Base-by-base conservation (phyloP, 2,888 invertebrate species). In the Nezara viridula region DNA sequence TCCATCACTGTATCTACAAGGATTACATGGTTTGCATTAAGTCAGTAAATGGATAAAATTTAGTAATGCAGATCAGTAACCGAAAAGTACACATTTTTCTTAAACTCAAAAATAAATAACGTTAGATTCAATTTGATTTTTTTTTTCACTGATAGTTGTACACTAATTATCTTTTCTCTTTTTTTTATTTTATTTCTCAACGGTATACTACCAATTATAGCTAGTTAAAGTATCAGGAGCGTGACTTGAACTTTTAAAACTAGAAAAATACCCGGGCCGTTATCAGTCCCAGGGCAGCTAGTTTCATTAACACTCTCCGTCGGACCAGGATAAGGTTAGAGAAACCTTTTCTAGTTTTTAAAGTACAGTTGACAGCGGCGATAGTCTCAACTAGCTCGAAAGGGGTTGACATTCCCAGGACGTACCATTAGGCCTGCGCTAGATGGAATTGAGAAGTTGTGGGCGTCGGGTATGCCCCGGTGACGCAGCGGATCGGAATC, bases 401-500 rank as follows among this genome's bases (percentile, higher is more conserved):
- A 5, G 4, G 66, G 32, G n/a, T 12, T 77, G 77, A 77, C 77
- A 77, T 77, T 77, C 44, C 40, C 40, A 21, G 19, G 37, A 77
- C 6, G 44, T 0, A 44, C 44, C n/a, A 47, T 47, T n/a, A 47
- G 81, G 5, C 7, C 7, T 10, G 44, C 7, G 7, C 44, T 44
- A 44, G 10, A 5, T 44, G 44, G 37, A 32, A 14, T 5, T 14
- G 32, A 81, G 81, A 44, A 81, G 40, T 81, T 40, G 81, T 81
- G 81, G 81, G 81, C 81, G 81, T 40, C 14, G 81, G 44, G 24
- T 44, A 44, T 81, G 40, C 37, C 81, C 24, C 44, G 44, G 40
- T 81, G 81, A 81, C 81, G 81, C 81, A 81, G 81, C 81, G 19
- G 44, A 81, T 81, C 81, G 81, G 81, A 81, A 81, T 81, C 81